Conservation (phyloP, 2,113 vertebrate species). For the Notarius lentiginosus region DNA sequence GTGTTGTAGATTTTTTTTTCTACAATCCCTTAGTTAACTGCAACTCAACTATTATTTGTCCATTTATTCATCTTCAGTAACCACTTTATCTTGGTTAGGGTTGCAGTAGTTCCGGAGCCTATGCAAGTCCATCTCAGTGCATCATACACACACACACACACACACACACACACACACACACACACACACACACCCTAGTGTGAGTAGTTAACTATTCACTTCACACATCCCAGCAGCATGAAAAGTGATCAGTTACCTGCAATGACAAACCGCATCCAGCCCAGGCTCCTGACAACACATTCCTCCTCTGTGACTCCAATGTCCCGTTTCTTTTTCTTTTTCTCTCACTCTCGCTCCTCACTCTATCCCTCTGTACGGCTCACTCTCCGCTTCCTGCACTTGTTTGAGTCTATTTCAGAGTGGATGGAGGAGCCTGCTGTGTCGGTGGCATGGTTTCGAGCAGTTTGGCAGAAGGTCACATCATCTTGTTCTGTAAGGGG, state of each 20-base stretch:
- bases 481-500: slow-evolving; percentile 61
- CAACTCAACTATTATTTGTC: background rate
- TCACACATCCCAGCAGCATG: slow-evolving; percentile 13
- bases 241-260: slow-evolving; percentile 51
- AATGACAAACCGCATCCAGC: slow-evolving; percentile 54
- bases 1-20: background rate
- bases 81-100: background rate
- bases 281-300: slow-evolving; percentile 49
- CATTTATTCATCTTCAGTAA: background rate
- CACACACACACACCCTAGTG: background rate
- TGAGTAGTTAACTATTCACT: slow-evolving; percentile 10
- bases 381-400: slow-evolving; percentile 62
- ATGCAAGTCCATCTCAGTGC: background rate
- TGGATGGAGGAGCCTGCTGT: slow-evolving; percentile 69
- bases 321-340: slow-evolving; percentile 45
- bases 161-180: background rate
- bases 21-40: background rate
- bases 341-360: slow-evolving; percentile 12
- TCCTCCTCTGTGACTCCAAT: slow-evolving; percentile 45
- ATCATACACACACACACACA: background rate
- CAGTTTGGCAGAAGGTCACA: slow-evolving; percentile 80
- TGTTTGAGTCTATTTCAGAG: slow-evolving; percentile 79
- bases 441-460: slow-evolving; percentile 74
- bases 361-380: slow-evolving; percentile 42
- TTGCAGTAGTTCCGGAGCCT: background rate